A percentile compares a stretch with the other conserved stretches of the same genome.
Conservation (phyloP, 2,888 invertebrate species). For the Rhagonycha lutea region DNA sequence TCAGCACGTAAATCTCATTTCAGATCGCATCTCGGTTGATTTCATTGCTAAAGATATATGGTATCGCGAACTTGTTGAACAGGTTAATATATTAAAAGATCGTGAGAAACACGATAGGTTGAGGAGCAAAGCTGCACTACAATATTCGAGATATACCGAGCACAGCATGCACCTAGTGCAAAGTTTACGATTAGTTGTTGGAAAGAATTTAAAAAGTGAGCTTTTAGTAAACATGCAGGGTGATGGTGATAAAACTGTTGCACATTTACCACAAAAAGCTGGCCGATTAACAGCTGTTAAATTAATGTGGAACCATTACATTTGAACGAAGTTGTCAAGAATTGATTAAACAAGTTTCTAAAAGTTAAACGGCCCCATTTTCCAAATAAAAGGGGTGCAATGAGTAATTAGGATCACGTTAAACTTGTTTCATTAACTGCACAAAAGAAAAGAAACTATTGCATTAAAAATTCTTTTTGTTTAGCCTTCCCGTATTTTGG, state of each 20-base stretch:
- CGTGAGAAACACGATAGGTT: constrained; percentile 24
- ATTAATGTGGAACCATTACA: not conserved
- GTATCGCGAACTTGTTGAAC: constrained; percentile 27
- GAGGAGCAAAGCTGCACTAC: not conserved
- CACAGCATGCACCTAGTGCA: not conserved
- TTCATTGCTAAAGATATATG: constrained; percentile 26
- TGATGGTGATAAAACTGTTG: not conserved
- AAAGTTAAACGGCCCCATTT: not conserved
- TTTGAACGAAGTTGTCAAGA: not conserved
- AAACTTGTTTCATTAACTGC: not conserved
- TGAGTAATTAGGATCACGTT: not conserved
- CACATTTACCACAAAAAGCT: not conserved
- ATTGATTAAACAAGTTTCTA: not conserved
- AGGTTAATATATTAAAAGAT: constrained; percentile 29
- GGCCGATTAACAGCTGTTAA: not conserved
- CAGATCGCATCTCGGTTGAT: constrained; percentile 26
- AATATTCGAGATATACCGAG: not conserved
- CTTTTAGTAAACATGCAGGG: not conserved
- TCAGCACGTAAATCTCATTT: constrained; percentile 23
- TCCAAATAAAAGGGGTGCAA: not conserved
- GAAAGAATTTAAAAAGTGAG: not conserved
- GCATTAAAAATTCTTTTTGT: not conserved
- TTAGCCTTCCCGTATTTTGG: not conserved
- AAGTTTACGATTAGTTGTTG: not conserved
- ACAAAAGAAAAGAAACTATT: not conserved